Base-by-base conservation (phyloP, 2,888 invertebrate species). In the Apamea monoglypha region DNA sequence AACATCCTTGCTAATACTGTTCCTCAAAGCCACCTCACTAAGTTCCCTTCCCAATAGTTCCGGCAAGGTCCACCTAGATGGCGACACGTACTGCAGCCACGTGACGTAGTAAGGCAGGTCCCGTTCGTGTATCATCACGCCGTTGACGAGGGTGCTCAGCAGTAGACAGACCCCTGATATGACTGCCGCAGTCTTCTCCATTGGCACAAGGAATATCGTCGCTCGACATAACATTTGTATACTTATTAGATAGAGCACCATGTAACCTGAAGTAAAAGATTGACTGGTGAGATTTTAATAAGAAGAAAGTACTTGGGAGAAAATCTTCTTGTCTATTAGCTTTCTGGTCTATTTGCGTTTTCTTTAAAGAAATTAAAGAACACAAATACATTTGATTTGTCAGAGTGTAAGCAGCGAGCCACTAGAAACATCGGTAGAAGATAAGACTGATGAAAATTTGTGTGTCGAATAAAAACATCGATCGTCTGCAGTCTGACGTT, bases 1-100 rank as follows among this genome's bases (percentile, higher is more conserved):
- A 71, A 95, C 90, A 64, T 97, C 95, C 74, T 95, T 96, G 86
- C 94, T 95, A 79, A 96, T 96, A 84, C 96, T 97, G 89, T 96
- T 97, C 82, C 95, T 96, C 77, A 98, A 94, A 0, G 98, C 98
- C 68, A 97, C 97, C 32, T 97, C 97, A 53, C 97, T 97, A 75
- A 98, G 97, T 91, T 98, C 98, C 84, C 97, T 96, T 80, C 97
- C 97, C 76, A 98, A 93, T 71, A 98, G 93, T 84, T 98, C 97
- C 0, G 98, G 98, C 86, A 98, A 91, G 3, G 98, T 93, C 98
- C 98, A 98, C 78, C 97, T 97, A 1, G 98, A 97, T 0, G 98
- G 98, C 5, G 98, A 98, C 69, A 98, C 96, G 87, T 97, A 97
- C 88, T 97, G 97, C 84, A 98, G 92, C 98, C 98, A 98, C 76